Evolutionary conservation across 2,797 vertebrate species (phyloP), one percentile per base, ranked within the genome.

Genomic region (Oreortyx pictus): DNA sequence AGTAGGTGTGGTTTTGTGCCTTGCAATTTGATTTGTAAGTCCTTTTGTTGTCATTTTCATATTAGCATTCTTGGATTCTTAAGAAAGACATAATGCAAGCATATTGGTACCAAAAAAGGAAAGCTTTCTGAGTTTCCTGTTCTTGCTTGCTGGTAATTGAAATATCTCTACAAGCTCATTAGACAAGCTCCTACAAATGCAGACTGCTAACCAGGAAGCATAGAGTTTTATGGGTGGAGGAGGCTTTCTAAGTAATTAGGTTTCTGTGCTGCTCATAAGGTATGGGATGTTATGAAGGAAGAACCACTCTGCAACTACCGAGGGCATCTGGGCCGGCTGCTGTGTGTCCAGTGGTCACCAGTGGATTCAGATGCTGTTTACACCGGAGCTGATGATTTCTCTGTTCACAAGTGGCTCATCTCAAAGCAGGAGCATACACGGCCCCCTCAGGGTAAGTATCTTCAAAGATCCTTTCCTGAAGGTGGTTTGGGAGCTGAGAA

Each of bases 371-470:
- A 99, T 33, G 91, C 97, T 94, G 89, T 99, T 95, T 99, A 99
- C 97, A 99, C 99, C 0, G 99, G 99, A 84, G 99, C 98, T 33
- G 99, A 99, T 95, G 99, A 99, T 96, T 99, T 99, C 96, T 98
- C 98, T 25, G 98, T 99, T 67, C 98, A 99, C 80, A 98, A 98
- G 88, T 99, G 99, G 99, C 96, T 95, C 13, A 90, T 98, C 86
- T 98, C 98, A 87, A 98, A 98, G 88, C 99, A 99, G 77, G 97
- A 98, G 41, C 98, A 99, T 7, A 98, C 97, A 13, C 97, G 97
- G 43, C 99, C 99, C 3, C 99, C 99, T 3, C 98, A 98, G 98
- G 98, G 99, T 99, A 89, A 96, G 96, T 95, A 27, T 7, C 5
- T 39, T 66, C 67, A 72, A 31, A 85, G 14, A 49, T 62, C 43